Percentiles rank a stretch among this genome's conserved stretches.
Evolutionary conservation across 37 sponge, comb jelly and placozoan genomes (phyloP).

Genomic region (Theonella swinhoei): DNA sequence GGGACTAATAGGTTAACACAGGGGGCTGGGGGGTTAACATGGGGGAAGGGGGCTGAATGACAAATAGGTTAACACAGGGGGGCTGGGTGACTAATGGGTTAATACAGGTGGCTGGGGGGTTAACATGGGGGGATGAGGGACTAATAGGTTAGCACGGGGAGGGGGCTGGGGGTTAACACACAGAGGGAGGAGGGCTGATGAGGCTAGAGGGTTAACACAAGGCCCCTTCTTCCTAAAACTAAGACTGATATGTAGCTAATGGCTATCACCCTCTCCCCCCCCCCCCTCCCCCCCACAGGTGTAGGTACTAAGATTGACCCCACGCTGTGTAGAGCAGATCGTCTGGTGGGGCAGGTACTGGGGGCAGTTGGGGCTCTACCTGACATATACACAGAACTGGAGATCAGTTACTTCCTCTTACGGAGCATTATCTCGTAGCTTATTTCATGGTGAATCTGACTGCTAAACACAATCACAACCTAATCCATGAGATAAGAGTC

Average conservation of each 20-base stretch:
- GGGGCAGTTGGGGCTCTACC: constrained; percentile 93
- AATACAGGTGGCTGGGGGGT: neutral
- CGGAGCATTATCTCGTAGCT: constrained; percentile 29
- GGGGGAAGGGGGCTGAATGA: neutral
- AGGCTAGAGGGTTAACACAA: too few relatives aligned
- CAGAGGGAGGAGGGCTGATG: neutral
- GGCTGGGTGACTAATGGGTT: constrained; percentile 96
- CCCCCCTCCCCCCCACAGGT: constrained; percentile 46
- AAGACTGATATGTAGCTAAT: neutral
- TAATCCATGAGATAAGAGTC: too few relatives aligned
- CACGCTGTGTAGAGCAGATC: constrained; percentile 92
- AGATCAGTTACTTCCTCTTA: constrained; percentile 92
- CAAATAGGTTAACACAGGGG: too few relatives aligned
- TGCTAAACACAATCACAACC: too few relatives aligned
- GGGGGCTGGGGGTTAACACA: neutral
- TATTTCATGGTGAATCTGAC: too few relatives aligned
- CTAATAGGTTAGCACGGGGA: too few relatives aligned
- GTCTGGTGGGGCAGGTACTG: constrained; percentile 95
- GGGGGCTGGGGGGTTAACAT: neutral
- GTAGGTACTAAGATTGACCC: constrained; percentile 98
- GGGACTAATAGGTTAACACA: constrained; percentile 83
- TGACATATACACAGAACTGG: constrained; percentile 90
- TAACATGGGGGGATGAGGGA: neutral
- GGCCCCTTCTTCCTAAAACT: too few relatives aligned
- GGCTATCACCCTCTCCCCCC: neutral